Evolutionary conservation across 2,113 vertebrate species (phyloP).

Genomic region (Hoplias malabaricus): DNA sequence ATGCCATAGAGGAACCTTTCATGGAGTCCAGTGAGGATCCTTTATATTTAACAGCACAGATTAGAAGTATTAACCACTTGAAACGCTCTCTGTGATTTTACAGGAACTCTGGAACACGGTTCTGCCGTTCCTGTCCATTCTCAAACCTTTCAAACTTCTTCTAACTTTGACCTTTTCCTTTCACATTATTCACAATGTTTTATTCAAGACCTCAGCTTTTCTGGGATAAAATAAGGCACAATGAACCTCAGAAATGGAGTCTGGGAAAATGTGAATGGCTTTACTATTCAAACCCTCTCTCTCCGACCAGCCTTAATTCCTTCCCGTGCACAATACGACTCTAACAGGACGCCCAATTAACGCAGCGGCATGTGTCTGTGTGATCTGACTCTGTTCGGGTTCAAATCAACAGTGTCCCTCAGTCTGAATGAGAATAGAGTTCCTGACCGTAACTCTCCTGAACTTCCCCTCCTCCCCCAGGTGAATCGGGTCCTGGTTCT

Average conservation of each 20-base stretch:
- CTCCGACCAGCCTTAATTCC: not conserved
- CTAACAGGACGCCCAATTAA: not conserved
- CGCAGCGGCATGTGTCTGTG: slow-evolving; percentile 2
- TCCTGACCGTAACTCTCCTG: too few relatives aligned
- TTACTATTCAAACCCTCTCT: not conserved
- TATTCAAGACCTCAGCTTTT: not conserved
- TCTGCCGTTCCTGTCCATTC: not conserved
- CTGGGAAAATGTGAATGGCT: not conserved
- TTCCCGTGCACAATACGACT: not conserved
- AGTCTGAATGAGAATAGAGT: too few relatives aligned
- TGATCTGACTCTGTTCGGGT: not conserved
- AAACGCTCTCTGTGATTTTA: too few relatives aligned
- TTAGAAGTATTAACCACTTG: too few relatives aligned
- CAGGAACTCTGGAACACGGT: not conserved
- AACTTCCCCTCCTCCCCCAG: too few relatives aligned
- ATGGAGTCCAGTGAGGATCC: too few relatives aligned
- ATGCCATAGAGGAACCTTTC: too few relatives aligned
- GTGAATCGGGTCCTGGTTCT: too few relatives aligned
- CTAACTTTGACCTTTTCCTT: not conserved
- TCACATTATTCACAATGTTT: not conserved
- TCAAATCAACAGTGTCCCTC: not conserved
- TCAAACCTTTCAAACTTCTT: not conserved
- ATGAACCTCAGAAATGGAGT: not conserved
- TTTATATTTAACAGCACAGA: too few relatives aligned
- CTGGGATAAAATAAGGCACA: not conserved